Percentiles rank a stretch among this genome's conserved stretches.
These are phyloP conservation scores for Umimayanthus kanabou DNA, from an alignment of 92 coral and sea anemone genomes.

Conservation along the genomic window DNA sequence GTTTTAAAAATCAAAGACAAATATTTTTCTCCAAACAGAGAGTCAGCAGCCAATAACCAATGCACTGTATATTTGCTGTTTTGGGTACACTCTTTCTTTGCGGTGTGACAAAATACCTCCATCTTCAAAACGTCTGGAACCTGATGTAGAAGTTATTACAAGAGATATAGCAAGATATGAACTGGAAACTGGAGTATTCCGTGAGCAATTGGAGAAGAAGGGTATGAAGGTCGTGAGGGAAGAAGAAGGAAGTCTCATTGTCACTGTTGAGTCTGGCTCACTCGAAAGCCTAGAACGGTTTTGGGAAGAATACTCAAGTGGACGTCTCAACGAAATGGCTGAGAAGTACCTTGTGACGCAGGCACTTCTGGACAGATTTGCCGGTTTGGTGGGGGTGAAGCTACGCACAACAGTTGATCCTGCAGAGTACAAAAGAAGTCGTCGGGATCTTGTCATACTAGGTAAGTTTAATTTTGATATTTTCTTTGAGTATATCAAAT, in stretches of 20 bases:
- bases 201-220: neutral
- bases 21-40: too few relatives aligned
- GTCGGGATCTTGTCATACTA: neutral
- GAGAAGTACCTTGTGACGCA: conserved; percentile 5
- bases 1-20: too few relatives aligned
- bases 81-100: neutral
- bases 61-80: neutral
- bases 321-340: neutral
- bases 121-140: too few relatives aligned
- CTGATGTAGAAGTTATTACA: neutral
- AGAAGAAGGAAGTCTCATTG: neutral
- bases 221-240: neutral
- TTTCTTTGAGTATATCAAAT: too few relatives aligned
- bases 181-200: neutral
- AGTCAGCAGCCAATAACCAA: neutral
- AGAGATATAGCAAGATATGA: neutral
- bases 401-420: neutral
- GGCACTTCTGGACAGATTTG: neutral
- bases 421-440: neutral
- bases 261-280: neutral
- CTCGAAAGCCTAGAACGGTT: neutral
- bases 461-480: neutral
- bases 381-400: neutral
- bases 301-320: conserved; percentile 9
- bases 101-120: neutral